Conservation (phyloP, 2,888 invertebrate genomes). For the Luperina nickerlii region DNA sequence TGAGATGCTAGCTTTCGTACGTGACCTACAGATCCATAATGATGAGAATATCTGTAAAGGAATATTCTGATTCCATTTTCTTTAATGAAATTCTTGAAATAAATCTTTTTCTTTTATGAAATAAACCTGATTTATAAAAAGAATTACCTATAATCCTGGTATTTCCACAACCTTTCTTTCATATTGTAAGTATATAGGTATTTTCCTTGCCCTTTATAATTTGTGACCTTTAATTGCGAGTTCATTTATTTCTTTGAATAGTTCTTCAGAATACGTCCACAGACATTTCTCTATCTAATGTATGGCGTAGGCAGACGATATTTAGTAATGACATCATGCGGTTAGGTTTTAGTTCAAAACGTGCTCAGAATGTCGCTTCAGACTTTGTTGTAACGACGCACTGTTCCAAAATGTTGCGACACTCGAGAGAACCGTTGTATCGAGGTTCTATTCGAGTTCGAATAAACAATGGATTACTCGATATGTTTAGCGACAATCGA, state of each 20-base stretch:
- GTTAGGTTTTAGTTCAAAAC: constrained; percentile 66
- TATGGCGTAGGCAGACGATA: constrained; percentile 48
- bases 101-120: not conserved
- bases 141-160: not conserved
- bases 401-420: constrained; percentile 3
- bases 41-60: constrained; percentile 7
- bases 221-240: constrained; percentile 9
- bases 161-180: not conserved
- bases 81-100: not conserved
- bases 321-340: constrained; percentile 57
- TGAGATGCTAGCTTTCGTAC: constrained; percentile 23
- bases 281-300: constrained; percentile 44
- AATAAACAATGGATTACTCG: not conserved
- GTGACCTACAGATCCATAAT: constrained; percentile 20
- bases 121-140: not conserved
- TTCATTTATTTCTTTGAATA: constrained; percentile 18
- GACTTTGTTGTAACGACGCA: constrained; percentile 6
- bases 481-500: not conserved
- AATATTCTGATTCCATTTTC: not conserved
- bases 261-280: constrained; percentile 34
- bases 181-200: not conserved
- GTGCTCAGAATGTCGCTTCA: constrained; percentile 59
- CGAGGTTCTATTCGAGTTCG: constrained; percentile 8
- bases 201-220: not conserved
- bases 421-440: not conserved